phyloP scores from a whole-genome alignment of 1,140 invertebrate species.

The Drosophila nasuta region DNA sequence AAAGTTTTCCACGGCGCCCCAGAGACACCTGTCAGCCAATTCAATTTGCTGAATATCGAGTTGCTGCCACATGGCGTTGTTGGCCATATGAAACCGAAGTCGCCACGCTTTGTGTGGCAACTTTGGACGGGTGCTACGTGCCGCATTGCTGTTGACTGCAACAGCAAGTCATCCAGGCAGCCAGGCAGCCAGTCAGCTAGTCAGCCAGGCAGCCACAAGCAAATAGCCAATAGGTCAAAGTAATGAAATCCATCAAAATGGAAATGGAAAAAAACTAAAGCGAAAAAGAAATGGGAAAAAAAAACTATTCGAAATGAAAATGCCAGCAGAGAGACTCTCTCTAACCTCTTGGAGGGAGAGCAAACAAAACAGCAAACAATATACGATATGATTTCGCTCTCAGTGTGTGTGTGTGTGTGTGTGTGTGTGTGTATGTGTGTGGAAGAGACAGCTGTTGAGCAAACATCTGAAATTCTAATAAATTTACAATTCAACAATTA shows the following conservation, averaged over 20 bases:
- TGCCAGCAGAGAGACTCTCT: conserved; percentile 1
- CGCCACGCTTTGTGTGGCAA: conserved; percentile 15
- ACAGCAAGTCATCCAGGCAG: not conserved
- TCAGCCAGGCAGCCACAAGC: not conserved
- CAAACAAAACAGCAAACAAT: not conserved
- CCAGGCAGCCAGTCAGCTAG: not conserved
- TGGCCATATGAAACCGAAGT: not conserved
- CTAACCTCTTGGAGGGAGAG: too few species aligned
- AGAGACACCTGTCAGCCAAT: conserved; percentile 67
- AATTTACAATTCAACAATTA: conserved; percentile 9
- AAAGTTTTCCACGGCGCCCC: conserved; percentile 37
- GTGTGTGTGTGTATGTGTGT: too few species aligned
- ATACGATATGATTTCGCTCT: not conserved
- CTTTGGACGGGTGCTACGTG: conserved; percentile 24
- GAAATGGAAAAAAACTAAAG: conserved; percentile 25
- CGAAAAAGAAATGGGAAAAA: conserved; percentile 1
- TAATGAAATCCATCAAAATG: conserved; percentile 36
- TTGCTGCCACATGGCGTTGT: conserved; percentile 24
- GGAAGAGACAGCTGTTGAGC: too few species aligned
- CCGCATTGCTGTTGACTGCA: conserved; percentile 7
- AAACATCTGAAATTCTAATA: not conserved
- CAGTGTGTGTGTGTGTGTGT: too few species aligned
- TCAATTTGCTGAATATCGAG: conserved; percentile 55
- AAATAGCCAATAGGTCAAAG: conserved; percentile 29
- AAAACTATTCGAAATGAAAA: conserved; percentile 8